phyloP scores from a whole-genome alignment of 2,888 invertebrate genomes.

The Dioctria linearis region DNA sequence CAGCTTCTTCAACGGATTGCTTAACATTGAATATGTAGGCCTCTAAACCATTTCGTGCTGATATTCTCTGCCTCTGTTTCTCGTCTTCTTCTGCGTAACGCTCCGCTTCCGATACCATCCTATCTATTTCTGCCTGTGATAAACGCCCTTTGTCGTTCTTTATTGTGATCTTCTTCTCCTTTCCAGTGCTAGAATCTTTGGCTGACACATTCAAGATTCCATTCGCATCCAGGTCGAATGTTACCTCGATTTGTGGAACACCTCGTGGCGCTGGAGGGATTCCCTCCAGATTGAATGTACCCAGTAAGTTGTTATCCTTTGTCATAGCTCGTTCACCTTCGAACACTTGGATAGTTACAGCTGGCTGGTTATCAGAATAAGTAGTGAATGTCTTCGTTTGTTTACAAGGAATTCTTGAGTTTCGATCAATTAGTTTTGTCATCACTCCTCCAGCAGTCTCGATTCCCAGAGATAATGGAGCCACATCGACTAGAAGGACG shows the following conservation, averaged over 20 bases:
- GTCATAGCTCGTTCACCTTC: slow-evolving; percentile 92
- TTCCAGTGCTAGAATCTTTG: slow-evolving; percentile 78
- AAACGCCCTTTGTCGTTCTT: slow-evolving; percentile 87
- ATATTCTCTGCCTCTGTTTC: slow-evolving; percentile 78
- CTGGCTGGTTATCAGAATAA: slow-evolving; percentile 85
- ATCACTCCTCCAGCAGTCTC: slow-evolving; percentile 87
- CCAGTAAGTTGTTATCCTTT: slow-evolving; percentile 93
- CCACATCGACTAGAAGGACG: slow-evolving; percentile 79
- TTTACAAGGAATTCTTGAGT: slow-evolving; percentile 81
- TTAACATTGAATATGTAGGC: slow-evolving; percentile 79
- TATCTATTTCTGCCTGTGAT: slow-evolving; percentile 87
- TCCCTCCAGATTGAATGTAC: slow-evolving; percentile 95
- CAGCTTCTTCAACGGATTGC: slow-evolving; percentile 78
- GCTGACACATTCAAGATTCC: slow-evolving; percentile 94
- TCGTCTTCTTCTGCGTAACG: slow-evolving; percentile 82
- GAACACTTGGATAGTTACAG: slow-evolving; percentile 81
- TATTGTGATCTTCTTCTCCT: slow-evolving; percentile 84
- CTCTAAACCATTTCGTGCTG: slow-evolving; percentile 81
- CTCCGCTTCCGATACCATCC: slow-evolving; percentile 84
- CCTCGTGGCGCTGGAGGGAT: slow-evolving; percentile 94
- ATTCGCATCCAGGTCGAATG: slow-evolving; percentile 89
- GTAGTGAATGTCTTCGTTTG: slow-evolving; percentile 84
- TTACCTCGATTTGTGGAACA: slow-evolving; percentile 89
- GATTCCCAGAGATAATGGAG: slow-evolving; percentile 80
- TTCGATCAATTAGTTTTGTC: slow-evolving; percentile 83